A percentile compares a stretch with the other conserved stretches of the same genome.
These are phyloP conservation scores for Drosophila differens DNA, from an alignment of 2,888 invertebrate species.

Conservation along the genomic window DNA sequence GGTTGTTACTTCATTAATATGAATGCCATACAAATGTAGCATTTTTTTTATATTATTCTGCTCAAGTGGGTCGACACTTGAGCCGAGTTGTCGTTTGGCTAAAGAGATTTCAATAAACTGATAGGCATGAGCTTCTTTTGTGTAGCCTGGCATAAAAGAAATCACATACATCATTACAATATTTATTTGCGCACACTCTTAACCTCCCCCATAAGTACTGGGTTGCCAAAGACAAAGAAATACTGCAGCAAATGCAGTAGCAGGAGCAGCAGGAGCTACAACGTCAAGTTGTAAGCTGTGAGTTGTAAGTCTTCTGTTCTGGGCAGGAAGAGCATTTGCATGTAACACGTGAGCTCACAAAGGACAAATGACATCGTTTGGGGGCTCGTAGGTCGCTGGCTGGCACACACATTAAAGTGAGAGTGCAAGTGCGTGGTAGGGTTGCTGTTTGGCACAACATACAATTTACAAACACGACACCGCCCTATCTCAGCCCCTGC, in stretches of 20 bases:
- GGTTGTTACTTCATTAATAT: slow-evolving; percentile 76
- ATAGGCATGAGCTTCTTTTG: slow-evolving; percentile 62
- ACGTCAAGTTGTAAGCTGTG: slow-evolving; percentile 46
- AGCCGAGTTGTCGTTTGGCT: slow-evolving; percentile 54
- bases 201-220: slow-evolving; percentile 42
- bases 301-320: slow-evolving; percentile 53
- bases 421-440: slow-evolving; percentile 65
- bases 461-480: slow-evolving; percentile 23
- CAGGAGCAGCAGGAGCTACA: slow-evolving; percentile 28
- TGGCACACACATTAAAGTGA: slow-evolving; percentile 79
- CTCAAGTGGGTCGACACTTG: slow-evolving; percentile 61
- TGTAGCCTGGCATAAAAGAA: slow-evolving; percentile 58
- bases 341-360: slow-evolving; percentile 78
- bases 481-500: slow-evolving; percentile 6
- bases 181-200: slow-evolving; percentile 73
- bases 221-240: slow-evolving; percentile 47
- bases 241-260: slow-evolving; percentile 18
- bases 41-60: slow-evolving; percentile 39
- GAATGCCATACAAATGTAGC: slow-evolving; percentile 65
- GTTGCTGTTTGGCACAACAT: slow-evolving; percentile 45
- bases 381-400: slow-evolving; percentile 56
- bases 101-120: slow-evolving; percentile 76
- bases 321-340: slow-evolving; percentile 75
- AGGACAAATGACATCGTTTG: slow-evolving; percentile 78
- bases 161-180: slow-evolving; percentile 80